These are phyloP conservation scores for Nematopogon swammerdamellus DNA, from an alignment of 2,888 invertebrate species.

Conservation along the genomic window DNA sequence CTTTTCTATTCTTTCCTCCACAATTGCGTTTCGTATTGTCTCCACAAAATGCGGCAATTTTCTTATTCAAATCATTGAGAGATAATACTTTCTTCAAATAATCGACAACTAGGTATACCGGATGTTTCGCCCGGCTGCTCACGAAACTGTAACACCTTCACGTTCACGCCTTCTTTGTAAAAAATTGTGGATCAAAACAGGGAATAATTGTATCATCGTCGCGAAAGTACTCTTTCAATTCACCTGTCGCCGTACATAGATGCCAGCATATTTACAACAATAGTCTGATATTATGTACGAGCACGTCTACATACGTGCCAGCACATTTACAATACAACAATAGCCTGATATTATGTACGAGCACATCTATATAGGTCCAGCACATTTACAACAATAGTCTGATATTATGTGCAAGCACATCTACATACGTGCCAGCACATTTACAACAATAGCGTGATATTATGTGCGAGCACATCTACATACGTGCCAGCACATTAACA, in stretches of 20 bases:
- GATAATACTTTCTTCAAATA: constrained; percentile 9
- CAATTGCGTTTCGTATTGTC: constrained; percentile 7
- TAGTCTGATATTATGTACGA: background rate
- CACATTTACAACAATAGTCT: constrained; percentile 3
- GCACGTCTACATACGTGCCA: constrained; percentile 5
- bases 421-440: too few relatives aligned
- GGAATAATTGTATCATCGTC: constrained; percentile 8
- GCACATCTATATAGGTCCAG: constrained; percentile 5
- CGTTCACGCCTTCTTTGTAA: constrained; percentile 8
- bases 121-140: constrained; percentile 10
- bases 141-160: constrained; percentile 11
- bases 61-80: constrained; percentile 10
- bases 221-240: constrained; percentile 11
- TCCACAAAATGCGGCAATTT: constrained; percentile 12
- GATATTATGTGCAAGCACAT: background rate
- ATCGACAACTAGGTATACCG: constrained; percentile 7
- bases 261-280: constrained; percentile 4
- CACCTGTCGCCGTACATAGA: constrained; percentile 8
- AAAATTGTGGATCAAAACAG: constrained; percentile 7
- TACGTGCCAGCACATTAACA: too few relatives aligned
- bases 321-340: constrained; percentile 3
- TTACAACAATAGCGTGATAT: too few relatives aligned
- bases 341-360: background rate
- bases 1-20: constrained; percentile 9
- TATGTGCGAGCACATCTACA: too few relatives aligned